These are phyloP conservation scores for Picathartes gymnocephalus DNA, from an alignment of 2,113 vertebrate genomes.

Conservation along the genomic window DNA sequence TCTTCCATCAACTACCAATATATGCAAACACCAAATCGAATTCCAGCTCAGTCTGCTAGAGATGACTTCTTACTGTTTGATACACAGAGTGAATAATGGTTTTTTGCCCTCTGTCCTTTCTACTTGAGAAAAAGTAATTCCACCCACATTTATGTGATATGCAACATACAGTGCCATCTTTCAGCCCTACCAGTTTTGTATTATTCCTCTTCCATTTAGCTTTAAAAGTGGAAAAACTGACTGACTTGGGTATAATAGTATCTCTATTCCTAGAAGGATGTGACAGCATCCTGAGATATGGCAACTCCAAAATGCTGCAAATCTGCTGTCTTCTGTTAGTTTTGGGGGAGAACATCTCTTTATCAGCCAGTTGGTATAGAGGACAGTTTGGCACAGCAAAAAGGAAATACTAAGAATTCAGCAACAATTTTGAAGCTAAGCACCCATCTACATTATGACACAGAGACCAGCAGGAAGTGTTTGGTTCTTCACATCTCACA, in stretches of 20 bases:
- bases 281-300: neutral
- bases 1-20: neutral
- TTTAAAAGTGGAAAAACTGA: neutral
- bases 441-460: neutral
- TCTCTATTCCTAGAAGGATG: neutral
- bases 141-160: neutral
- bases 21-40: neutral
- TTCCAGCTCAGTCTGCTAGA: neutral
- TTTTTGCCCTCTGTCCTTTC: neutral
- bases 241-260: neutral
- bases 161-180: neutral
- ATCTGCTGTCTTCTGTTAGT: neutral
- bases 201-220: neutral
- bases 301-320: neutral
- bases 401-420: neutral
- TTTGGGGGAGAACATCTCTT: neutral
- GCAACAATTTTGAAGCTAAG: neutral
- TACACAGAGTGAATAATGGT: neutral
- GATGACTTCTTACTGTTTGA: neutral
- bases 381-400: neutral
- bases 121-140: neutral
- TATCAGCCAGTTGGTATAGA: neutral
- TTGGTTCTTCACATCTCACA: neutral
- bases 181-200: neutral
- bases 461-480: neutral